These are phyloP conservation scores for Campoletis raptor DNA, from an alignment of 2,888 invertebrate species.

Conservation along the genomic window DNA sequence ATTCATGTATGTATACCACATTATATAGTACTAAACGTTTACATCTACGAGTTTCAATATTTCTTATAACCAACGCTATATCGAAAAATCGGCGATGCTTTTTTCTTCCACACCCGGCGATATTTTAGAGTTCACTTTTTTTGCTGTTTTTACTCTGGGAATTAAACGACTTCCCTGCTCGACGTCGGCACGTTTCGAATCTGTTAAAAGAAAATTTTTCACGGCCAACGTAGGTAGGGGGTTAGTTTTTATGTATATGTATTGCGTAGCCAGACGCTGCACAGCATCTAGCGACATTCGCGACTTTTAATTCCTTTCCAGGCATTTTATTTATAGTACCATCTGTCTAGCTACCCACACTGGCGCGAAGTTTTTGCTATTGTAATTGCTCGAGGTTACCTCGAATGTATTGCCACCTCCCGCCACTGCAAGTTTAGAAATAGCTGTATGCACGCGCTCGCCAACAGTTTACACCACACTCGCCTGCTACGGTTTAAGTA, in stretches of 20 bases:
- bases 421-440: constrained; percentile 55
- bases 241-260: constrained; percentile 29
- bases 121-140: constrained; percentile 28
- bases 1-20: background rate
- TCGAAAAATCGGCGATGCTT: constrained; percentile 44
- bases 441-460: constrained; percentile 45
- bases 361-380: constrained; percentile 64
- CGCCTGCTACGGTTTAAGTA: constrained; percentile 56
- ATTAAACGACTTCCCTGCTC: constrained; percentile 55
- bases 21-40: constrained; percentile 17
- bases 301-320: constrained; percentile 71
- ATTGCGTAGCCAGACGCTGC: constrained; percentile 35
- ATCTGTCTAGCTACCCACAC: constrained; percentile 65
- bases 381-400: constrained; percentile 70
- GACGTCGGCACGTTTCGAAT: constrained; percentile 47
- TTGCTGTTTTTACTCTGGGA: constrained; percentile 11
- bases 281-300: constrained; percentile 55
- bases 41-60: constrained; percentile 39
- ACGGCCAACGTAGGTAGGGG: constrained; percentile 46
- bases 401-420: constrained; percentile 66
- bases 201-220: constrained; percentile 57
- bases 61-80: constrained; percentile 35
- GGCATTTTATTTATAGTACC: constrained; percentile 70
- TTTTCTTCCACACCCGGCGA: constrained; percentile 4
- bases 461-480: constrained; percentile 36